Base-by-base conservation (phyloP, 2,888 invertebrate genomes). In the Phasia obesa region DNA sequence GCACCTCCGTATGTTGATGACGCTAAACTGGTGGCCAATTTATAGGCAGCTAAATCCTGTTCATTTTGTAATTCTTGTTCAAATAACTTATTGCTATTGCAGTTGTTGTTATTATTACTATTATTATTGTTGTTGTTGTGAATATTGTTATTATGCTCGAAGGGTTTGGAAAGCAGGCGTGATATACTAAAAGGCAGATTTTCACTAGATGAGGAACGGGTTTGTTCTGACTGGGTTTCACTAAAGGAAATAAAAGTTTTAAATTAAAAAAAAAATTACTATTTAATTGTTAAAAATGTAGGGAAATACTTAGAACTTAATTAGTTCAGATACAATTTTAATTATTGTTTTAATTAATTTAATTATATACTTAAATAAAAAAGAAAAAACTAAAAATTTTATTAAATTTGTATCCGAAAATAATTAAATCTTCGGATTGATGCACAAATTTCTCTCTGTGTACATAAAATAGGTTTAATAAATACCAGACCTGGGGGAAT, bases 111-210 rank as follows among this genome's bases (percentile, higher is more conserved):
- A 76, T 73, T 85, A 76, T 77, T 74, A 81, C 90, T 90, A 73
- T 94, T 75, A 78, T 73, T 85, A 78, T 76, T 74, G 79, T 71
- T 82, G 65, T 85, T 86, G 57, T 76, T 80, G 76, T 84, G 76
- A 49, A 85, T 85, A 81, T 89, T 88, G 85, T 90, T 90, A 79
- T 90, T 91, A 64, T 94, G 94, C 85, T 94, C 95, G 86, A 94
- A 94, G 85, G 94, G 95, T 91, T 95, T 95, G n/a, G 95, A 95
- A 88, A 96, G 92, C 87, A 96, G 92, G 88, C 96, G 93, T 42
- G 96, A 96, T 93, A 96, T 96, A 91, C 96, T 96, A 92, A 96
- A 96, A 77, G 96, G 95, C 86, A 96, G 88, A 89, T 91, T 92
- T 87, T 91, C 92, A 86, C 91, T 92, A 81, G 92, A 91, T 71